Evolutionary conservation across 64 coral and sea anemone genomes (phyloP), one percentile per base, ranked within the genome.

Genomic region (Stichodactyla mertensii): DNA sequence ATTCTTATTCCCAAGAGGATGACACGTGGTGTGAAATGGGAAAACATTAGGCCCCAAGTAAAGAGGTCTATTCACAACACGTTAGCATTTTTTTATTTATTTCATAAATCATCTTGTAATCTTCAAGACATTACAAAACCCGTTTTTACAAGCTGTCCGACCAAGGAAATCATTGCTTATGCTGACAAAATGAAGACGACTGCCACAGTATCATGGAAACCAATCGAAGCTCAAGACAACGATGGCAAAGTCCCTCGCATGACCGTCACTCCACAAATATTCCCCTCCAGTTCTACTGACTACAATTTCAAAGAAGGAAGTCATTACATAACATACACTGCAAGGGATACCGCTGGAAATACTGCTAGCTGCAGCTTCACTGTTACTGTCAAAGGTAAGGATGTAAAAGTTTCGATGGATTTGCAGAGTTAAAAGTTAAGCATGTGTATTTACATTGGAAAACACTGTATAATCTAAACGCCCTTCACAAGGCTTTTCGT

Each of bases 331-430:
- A 86, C 10, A 6, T 95, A 88, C 87, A 64, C 14, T 16, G 89
- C 93, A 54, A 91, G 58, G 59, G 93, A 95, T 51, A 19, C 4
- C 1, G 58, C 93, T 52, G 93, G 89, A 53, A 95, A 95, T 52
- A 82, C 15, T 66, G 84, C 24, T 15, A 53, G 20, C 52, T 95
- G 93, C 60, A 22, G 16, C 1, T 95, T 95, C 80, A 19, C 64
- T 23, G 78, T 95, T 13, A 91, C 4, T 16, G 86, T 95, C 20
- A 82, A 86, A 85, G 82, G 93, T 91, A 88, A 57, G 56, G 10
- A 57, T 79, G 28, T 57, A 19, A 71, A 88, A 45, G 36, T 45
- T 45, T 45, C 36, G 36, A 45, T 45, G 36, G 0, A 45, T 45
- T 45, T 45, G 36, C 36, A 45, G 36, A 45, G 36, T 45, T 45